Conservation (phyloP, 92 coral and sea anemone genomes). For the Bergia sp. region DNA sequence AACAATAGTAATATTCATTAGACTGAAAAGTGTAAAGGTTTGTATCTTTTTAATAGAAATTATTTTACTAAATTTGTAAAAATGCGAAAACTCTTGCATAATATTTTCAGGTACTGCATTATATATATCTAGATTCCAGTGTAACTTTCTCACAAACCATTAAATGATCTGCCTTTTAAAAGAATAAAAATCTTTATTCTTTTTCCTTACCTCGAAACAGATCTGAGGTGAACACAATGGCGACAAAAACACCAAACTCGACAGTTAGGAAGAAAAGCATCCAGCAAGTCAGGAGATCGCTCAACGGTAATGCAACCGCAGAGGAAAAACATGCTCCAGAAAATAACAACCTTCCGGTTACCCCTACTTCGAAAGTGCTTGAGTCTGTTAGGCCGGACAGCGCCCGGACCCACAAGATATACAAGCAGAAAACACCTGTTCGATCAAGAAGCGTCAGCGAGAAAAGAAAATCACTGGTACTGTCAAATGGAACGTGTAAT, state of each 20-base stretch:
- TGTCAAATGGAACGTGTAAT: not conserved
- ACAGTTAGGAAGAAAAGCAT: not conserved
- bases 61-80: too few species aligned
- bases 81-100: too few species aligned
- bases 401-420: not conserved
- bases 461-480: not conserved
- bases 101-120: too few species aligned
- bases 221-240: not conserved
- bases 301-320: conserved; percentile 17
- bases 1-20: too few species aligned
- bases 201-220: not conserved
- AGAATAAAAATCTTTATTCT: not conserved
- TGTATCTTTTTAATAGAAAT: too few species aligned
- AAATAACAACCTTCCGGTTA: conserved; percentile 27
- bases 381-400: conserved; percentile 7
- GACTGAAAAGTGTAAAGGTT: too few species aligned
- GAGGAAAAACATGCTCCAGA: not conserved
- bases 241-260: conserved; percentile 1
- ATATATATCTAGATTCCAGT: too few species aligned
- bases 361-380: conserved; percentile 3
- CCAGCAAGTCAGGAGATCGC: not conserved
- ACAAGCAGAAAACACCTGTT: not conserved
- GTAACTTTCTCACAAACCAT: too few species aligned
- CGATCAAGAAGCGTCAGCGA: not conserved
- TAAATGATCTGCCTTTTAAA: not conserved